phyloP scores from a whole-genome alignment of 2,888 invertebrate species.

The Chrysodeixis includens region DNA sequence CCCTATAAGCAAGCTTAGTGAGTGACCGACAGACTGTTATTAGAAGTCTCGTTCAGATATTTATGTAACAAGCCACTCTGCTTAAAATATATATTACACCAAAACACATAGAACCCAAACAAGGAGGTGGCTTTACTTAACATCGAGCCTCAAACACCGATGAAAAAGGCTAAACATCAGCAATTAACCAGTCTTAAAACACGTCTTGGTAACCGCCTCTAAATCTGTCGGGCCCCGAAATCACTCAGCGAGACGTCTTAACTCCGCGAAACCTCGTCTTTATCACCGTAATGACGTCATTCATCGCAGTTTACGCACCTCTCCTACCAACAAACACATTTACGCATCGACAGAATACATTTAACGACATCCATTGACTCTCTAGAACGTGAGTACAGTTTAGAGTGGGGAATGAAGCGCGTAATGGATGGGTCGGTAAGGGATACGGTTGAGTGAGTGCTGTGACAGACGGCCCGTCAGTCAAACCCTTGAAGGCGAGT shows the following conservation, averaged over 20 bases:
- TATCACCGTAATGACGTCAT: conserved; percentile 86
- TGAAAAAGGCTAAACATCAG: conserved; percentile 42
- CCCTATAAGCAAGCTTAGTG: no score
- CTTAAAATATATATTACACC: no score
- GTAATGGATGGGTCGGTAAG: conserved; percentile 59
- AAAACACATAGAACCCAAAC: no score
- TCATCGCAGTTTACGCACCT: conserved; percentile 79
- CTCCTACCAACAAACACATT: conserved; percentile 45
- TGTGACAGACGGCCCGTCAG: conserved; percentile 74
- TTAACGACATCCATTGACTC: conserved; percentile 58
- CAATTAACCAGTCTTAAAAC: conserved; percentile 62
- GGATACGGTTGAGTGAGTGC: conserved; percentile 39
- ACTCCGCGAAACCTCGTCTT: conserved; percentile 79
- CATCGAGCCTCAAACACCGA: neutral
- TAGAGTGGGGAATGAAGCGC: conserved; percentile 25
- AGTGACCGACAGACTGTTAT: no score
- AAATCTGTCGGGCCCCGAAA: conserved; percentile 73
- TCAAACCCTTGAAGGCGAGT: conserved; percentile 75
- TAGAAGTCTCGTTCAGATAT: no score
- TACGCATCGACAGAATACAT: conserved; percentile 39
- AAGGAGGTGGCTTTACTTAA: neutral
- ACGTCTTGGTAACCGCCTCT: conserved; percentile 62
- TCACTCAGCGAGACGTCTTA: conserved; percentile 83
- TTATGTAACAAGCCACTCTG: no score
- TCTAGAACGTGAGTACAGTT: conserved; percentile 8